A percentile compares a stretch with the other conserved stretches of the same genome.
These are phyloP conservation scores for Lophura swinhoii DNA, from an alignment of 2,797 vertebrate species.

Conservation along the genomic window DNA sequence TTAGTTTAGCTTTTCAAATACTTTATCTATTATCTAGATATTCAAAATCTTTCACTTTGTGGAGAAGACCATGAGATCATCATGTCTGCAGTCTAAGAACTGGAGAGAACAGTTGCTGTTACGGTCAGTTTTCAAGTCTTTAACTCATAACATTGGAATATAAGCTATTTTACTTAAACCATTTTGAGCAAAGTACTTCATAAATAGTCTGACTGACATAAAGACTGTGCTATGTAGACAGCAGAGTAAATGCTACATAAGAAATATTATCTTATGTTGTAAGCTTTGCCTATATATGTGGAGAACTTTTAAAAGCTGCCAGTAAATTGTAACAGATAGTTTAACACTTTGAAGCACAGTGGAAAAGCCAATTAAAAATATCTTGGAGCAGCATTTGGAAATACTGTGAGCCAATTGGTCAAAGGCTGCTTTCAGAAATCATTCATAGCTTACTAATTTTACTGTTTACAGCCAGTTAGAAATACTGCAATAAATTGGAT, in stretches of 20 bases:
- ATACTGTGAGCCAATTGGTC: not conserved
- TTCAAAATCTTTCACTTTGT: conserved; percentile 14
- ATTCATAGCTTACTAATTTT: conserved; percentile 42
- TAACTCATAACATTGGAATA: conserved; percentile 12
- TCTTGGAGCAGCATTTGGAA: conserved; percentile 40
- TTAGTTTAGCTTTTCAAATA: not conserved
- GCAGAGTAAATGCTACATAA: not conserved
- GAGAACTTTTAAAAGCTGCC: conserved; percentile 23
- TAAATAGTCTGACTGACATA: conserved; percentile 46
- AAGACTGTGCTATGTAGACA: conserved; percentile 3
- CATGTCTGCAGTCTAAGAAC: not conserved
- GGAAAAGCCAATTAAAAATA: conserved; percentile 54
- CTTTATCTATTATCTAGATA: conserved; percentile 47
- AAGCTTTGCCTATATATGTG: not conserved
- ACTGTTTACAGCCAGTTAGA: not conserved
- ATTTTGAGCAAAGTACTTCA: conserved; percentile 29
- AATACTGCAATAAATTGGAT: not conserved
- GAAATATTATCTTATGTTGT: not conserved
- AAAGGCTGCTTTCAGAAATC: conserved; percentile 40
- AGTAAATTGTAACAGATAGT: conserved; percentile 4
- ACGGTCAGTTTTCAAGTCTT: conserved; percentile 19
- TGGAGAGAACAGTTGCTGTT: not conserved
- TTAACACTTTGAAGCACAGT: conserved; percentile 34
- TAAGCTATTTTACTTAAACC: not conserved
- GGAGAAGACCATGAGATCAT: conserved; percentile 39